Evolutionary conservation across 2,888 invertebrate species (phyloP), one percentile per base, ranked within the genome.

Genomic region (Volucella inanis): DNA sequence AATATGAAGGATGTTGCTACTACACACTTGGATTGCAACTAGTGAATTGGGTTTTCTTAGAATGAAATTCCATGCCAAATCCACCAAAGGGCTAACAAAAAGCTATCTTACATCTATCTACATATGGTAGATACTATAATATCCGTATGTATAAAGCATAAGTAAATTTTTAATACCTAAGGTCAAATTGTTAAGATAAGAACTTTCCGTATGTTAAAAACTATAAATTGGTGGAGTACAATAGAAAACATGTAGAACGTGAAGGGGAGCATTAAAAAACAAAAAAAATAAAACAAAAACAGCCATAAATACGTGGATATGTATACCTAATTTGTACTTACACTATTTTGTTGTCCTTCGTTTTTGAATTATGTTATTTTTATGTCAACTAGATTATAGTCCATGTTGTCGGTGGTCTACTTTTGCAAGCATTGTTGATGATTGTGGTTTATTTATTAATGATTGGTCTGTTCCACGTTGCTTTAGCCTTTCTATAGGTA

Each of bases 211-310:
- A 31, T 31, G 31, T 31, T 31, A 31, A 31, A 31, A 31, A 31
- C 31, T 31, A 31, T 31, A 31, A 4, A 31, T 31, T 31, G 0
- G 6, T 43, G 11, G 11, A 31, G 31, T 54, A 15, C 54, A 38
- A 6, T 15, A 15, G 8, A 55, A 72, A 74, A 64, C 74, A 74
- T 57, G 64, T 65, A 57, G 57, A 76, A 49, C 68, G 12, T 50
- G n/a, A 18, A 22, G 39, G 61, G 67, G 59, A 68, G 67, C 45
- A 52, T 31, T 31, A 31, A 31, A 31, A 3, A 43, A 14, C 18
- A n/a, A 47, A 10, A 31, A n/a, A n/a, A n/a, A n/a, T n/a, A n/a
- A n/a, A n/a, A n/a, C n/a, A n/a, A n/a, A n/a, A 43, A 39, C 8
- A 45, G 14, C 1, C 14, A 31, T 10, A 14, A 59, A 49, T 18